Conservation (phyloP, 2,113 vertebrate genomes). For the Ailurus styani region DNA sequence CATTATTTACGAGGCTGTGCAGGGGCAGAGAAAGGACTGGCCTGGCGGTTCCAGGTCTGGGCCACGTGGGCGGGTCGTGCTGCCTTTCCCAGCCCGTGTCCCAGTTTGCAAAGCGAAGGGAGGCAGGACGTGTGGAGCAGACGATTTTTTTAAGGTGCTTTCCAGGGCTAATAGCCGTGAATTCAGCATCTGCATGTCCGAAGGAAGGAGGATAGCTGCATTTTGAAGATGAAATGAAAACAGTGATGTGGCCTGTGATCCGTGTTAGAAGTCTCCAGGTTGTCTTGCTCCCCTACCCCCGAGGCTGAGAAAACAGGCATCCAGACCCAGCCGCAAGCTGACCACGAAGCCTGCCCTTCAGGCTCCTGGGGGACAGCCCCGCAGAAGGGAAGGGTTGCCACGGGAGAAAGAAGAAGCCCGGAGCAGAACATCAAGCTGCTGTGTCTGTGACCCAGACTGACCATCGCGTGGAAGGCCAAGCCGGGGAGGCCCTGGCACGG, state of each 20-base stretch:
- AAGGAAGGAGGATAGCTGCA: neutral
- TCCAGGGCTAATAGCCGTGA: neutral
- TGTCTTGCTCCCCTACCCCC: neutral
- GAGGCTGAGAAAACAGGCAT: neutral
- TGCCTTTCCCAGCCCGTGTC: neutral
- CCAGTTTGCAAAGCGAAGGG: neutral
- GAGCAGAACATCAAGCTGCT: neutral
- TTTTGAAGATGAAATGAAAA: conserved; percentile 41
- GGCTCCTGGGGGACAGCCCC: neutral
- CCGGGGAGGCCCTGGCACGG: conserved; percentile 13
- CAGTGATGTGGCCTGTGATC: neutral
- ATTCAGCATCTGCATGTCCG: neutral
- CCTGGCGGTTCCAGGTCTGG: neutral
- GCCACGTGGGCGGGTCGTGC: neutral
- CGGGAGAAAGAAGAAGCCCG: neutral
- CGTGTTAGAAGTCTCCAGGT: neutral
- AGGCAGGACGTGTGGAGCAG: neutral
- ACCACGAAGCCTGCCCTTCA: neutral
- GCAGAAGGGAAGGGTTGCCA: neutral
- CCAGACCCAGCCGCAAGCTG: neutral
- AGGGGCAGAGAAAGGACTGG: neutral
- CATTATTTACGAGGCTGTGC: conserved; percentile 49
- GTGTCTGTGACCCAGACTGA: conserved; percentile 50
- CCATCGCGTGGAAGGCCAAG: conserved; percentile 31
- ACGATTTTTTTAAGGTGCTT: neutral